A percentile compares a stretch with the other conserved stretches of the same genome.
Conservation (phyloP, 1,140 invertebrate genomes). For the Colletes latitarsis region DNA sequence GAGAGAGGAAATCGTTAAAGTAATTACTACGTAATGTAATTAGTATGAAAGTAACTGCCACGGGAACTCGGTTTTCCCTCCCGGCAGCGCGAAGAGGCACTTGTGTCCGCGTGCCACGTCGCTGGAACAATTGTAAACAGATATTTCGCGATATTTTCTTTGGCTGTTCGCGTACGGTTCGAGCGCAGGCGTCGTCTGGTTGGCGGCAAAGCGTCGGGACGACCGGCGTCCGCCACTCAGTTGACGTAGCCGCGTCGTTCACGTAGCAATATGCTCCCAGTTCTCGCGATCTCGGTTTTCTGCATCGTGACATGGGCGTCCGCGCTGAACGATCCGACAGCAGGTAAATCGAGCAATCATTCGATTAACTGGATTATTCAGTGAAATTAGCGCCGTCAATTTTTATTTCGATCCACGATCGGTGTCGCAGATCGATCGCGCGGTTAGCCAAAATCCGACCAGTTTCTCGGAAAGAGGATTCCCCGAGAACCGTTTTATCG, state of each 20-base stretch:
- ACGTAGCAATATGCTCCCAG: slow-evolving; percentile 75
- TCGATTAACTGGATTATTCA: background rate
- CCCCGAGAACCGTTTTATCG: background rate
- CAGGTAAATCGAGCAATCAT: slow-evolving; percentile 71
- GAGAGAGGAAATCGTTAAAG: slow-evolving; percentile 36
- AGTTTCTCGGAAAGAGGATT: background rate
- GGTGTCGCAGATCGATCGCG: no score
- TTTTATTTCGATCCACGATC: background rate
- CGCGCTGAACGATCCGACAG: slow-evolving; percentile 74
- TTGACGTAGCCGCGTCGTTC: slow-evolving; percentile 78
- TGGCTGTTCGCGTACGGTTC: background rate
- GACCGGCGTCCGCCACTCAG: slow-evolving; percentile 68
- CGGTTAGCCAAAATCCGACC: no score
- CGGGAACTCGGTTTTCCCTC: background rate
- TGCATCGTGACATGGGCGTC: slow-evolving; percentile 74
- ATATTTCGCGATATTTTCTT: slow-evolving; percentile 27
- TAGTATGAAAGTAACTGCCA: slow-evolving; percentile 18
- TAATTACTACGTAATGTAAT: slow-evolving; percentile 35
- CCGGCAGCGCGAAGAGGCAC: slow-evolving; percentile 8
- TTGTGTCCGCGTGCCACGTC: slow-evolving; percentile 1
- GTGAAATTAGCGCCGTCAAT: background rate
- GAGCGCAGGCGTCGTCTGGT: slow-evolving; percentile 48
- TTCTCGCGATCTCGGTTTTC: slow-evolving; percentile 72
- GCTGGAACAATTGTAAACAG: slow-evolving; percentile 39
- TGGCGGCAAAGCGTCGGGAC: slow-evolving; percentile 67